Evolutionary conservation across 2,113 vertebrate species (phyloP).

Genomic region (Protobothrops mucrosquamatus): DNA sequence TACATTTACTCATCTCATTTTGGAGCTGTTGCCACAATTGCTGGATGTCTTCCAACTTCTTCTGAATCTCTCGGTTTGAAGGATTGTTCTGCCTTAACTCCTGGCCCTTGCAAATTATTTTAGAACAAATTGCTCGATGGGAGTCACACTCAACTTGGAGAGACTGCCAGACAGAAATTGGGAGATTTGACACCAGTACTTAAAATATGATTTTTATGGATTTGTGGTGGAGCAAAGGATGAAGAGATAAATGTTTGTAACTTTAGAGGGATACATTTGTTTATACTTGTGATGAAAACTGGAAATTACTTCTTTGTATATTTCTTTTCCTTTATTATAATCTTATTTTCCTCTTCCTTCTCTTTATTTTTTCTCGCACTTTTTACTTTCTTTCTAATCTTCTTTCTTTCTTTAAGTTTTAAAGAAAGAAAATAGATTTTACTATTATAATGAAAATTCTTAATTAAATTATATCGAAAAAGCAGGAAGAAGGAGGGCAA

Average conservation of each 20-base stretch:
- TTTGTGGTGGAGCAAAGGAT: background rate
- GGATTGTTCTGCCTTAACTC: constrained; percentile 69
- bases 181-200: background rate
- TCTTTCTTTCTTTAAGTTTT: background rate
- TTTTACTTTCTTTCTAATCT: background rate
- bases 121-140: constrained; percentile 70
- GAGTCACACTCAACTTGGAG: constrained; percentile 78
- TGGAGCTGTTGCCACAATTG: constrained; percentile 77
- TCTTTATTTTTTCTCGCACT: background rate
- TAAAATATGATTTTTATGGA: background rate
- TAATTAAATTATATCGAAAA: background rate
- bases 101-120: constrained; percentile 71
- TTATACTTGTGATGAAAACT: background rate
- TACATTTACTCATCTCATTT: constrained; percentile 58
- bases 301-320: background rate
- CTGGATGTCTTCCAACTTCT: constrained; percentile 72
- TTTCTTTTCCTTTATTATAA: background rate
- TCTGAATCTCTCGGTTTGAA: constrained; percentile 54
- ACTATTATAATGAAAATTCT: background rate
- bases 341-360: background rate
- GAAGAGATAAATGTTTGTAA: background rate
- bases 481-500: background rate
- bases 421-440: background rate
- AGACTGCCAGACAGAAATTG: constrained; percentile 59
- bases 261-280: background rate